Conservation (phyloP, 2,888 invertebrate species). For the Fissipunctia ypsillon region DNA sequence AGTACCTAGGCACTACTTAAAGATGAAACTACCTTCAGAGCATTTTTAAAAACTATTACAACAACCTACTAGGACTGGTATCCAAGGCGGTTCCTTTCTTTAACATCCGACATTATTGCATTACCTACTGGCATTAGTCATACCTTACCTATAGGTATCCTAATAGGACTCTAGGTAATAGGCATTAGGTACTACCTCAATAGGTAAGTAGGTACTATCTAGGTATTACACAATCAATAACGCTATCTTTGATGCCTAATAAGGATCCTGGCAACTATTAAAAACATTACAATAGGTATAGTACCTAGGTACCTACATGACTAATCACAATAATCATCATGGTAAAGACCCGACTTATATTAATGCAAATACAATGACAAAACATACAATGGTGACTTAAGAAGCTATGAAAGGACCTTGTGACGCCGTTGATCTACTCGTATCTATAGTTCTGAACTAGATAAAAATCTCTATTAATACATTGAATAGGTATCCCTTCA, state of each 20-base stretch:
- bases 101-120: too few relatives aligned
- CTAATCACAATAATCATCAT: not conserved
- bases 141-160: too few relatives aligned
- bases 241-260: not conserved
- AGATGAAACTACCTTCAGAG: too few relatives aligned
- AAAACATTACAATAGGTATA: not conserved
- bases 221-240: not conserved
- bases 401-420: not conserved
- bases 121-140: too few relatives aligned
- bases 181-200: too few relatives aligned
- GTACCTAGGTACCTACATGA: too few relatives aligned
- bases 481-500: not conserved
- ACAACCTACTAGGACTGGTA: too few relatives aligned
- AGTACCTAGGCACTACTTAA: too few relatives aligned
- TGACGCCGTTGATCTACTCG: not conserved
- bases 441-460: not conserved
- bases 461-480: not conserved
- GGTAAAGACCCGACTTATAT: not conserved
- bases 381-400: not conserved
- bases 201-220: too few relatives aligned
- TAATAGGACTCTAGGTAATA: too few relatives aligned
- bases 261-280: conserved; percentile 4
- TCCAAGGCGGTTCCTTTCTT: too few relatives aligned
- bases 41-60: too few relatives aligned
- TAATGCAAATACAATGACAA: not conserved